phyloP scores from a whole-genome alignment of 2,113 vertebrate genomes.

The Corapipo altera region DNA sequence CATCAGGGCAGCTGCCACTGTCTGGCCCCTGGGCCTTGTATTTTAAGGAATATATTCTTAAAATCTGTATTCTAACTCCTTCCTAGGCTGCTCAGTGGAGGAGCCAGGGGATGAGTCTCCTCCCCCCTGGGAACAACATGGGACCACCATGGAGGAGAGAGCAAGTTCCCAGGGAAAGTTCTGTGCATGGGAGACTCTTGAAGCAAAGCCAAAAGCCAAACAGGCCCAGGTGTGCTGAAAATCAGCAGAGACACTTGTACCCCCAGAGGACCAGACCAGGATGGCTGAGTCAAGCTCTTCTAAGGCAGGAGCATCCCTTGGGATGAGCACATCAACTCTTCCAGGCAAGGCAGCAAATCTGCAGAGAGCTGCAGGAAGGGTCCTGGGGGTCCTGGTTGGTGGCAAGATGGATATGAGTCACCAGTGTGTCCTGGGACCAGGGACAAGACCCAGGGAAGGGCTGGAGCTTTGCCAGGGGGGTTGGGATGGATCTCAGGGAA shows the following conservation, averaged over 20 bases:
- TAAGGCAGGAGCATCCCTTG: background rate
- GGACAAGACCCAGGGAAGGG: background rate
- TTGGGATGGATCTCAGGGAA: background rate
- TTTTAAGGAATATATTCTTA: background rate
- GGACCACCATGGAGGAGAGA: background rate
- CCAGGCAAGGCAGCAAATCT: fast-evolving
- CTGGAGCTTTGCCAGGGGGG: background rate
- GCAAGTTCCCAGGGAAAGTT: background rate
- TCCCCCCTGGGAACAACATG: fast-evolving
- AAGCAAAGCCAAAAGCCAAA: background rate
- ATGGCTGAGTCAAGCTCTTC: background rate
- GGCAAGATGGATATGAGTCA: background rate
- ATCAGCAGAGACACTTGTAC: background rate
- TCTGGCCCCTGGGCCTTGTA: background rate
- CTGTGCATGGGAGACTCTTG: fast-evolving
- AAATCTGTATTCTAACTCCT: background rate
- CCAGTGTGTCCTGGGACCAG: background rate
- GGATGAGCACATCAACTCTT: background rate
- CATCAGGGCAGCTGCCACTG: background rate
- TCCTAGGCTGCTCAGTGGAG: background rate
- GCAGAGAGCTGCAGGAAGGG: background rate
- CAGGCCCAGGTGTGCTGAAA: background rate
- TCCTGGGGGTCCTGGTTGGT: background rate
- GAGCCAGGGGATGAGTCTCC: background rate
- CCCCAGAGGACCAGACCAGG: background rate